These are phyloP conservation scores for Parnassius orleans DNA, from an alignment of 2,888 invertebrate genomes.

Conservation along the genomic window DNA sequence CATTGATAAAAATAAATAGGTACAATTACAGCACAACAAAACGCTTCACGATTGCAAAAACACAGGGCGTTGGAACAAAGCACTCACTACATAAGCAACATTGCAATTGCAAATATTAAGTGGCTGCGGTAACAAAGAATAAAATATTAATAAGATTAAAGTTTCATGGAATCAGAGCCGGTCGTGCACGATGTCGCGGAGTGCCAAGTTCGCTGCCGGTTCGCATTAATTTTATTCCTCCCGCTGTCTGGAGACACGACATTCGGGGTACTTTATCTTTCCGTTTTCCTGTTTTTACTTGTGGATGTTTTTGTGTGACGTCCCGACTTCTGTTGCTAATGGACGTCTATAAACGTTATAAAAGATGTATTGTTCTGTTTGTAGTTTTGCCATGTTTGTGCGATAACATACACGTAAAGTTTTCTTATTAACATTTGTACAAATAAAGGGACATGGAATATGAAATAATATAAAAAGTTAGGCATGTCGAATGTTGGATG, in stretches of 20 bases:
- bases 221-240: slow-evolving; percentile 25
- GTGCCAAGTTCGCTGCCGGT: slow-evolving; percentile 27
- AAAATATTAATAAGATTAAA: slow-evolving; percentile 27
- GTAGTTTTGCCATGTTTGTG: slow-evolving; percentile 4
- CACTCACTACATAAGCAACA: not conserved
- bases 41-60: no score
- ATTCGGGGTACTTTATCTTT: slow-evolving; percentile 28
- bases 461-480: no score
- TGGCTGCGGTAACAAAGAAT: slow-evolving; percentile 15
- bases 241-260: slow-evolving; percentile 23
- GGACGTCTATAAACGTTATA: slow-evolving; percentile 25
- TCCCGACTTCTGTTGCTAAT: slow-evolving; percentile 28
- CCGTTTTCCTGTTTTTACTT: slow-evolving; percentile 28
- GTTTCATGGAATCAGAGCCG: slow-evolving; percentile 22
- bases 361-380: slow-evolving; percentile 18
- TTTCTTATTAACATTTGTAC: no score
- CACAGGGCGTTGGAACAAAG: no score
- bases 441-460: no score
- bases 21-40: no score
- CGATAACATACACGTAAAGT: no score
- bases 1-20: no score
- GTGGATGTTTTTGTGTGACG: slow-evolving; percentile 27
- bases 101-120: slow-evolving; percentile 9
- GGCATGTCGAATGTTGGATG: no score
- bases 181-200: slow-evolving; percentile 20